These are phyloP conservation scores for Aphidius colemani DNA, from an alignment of 2,888 invertebrate genomes.

Conservation along the genomic window DNA sequence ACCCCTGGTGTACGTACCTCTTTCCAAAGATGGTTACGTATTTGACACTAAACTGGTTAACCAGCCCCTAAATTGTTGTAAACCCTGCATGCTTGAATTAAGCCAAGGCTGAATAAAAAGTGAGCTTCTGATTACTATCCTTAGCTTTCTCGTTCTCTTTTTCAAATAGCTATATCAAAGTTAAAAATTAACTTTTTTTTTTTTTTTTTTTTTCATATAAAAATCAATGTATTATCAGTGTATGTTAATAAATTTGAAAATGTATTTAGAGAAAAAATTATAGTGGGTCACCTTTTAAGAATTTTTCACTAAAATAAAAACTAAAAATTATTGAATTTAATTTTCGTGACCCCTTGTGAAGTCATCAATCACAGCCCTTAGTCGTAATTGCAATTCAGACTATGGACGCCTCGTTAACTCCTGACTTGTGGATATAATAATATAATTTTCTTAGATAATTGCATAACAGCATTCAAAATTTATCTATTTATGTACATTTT, in stretches of 20 bases:
- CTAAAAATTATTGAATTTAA: slow-evolving; percentile 34
- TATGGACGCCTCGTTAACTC: slow-evolving; percentile 28
- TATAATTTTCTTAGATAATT: slow-evolving; percentile 31
- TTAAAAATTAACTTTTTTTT: too few species aligned
- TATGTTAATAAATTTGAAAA: too few species aligned
- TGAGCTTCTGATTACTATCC: slow-evolving; percentile 29
- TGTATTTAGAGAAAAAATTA: not conserved
- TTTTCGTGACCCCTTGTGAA: slow-evolving; percentile 32
- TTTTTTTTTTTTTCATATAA: too few species aligned
- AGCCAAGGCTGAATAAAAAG: slow-evolving; percentile 35
- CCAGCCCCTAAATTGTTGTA: slow-evolving; percentile 53
- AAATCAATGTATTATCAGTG: too few species aligned
- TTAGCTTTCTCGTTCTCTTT: not conserved
- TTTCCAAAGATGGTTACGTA: slow-evolving; percentile 39
- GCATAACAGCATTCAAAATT: slow-evolving; percentile 26
- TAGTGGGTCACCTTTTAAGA: slow-evolving; percentile 23
- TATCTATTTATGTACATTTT: slow-evolving; percentile 23
- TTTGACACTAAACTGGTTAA: slow-evolving; percentile 52
- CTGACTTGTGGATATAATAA: slow-evolving; percentile 30
- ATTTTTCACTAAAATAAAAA: slow-evolving; percentile 27
- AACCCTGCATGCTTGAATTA: slow-evolving; percentile 49
- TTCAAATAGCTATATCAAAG: too few species aligned
- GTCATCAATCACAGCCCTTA: slow-evolving; percentile 32
- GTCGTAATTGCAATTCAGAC: slow-evolving; percentile 29
- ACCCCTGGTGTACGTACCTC: slow-evolving; percentile 35